Percentiles rank a stretch among this genome's conserved stretches.
phyloP scores from a whole-genome alignment of 2,797 vertebrate species.

The Erpetoichthys calabaricus region DNA sequence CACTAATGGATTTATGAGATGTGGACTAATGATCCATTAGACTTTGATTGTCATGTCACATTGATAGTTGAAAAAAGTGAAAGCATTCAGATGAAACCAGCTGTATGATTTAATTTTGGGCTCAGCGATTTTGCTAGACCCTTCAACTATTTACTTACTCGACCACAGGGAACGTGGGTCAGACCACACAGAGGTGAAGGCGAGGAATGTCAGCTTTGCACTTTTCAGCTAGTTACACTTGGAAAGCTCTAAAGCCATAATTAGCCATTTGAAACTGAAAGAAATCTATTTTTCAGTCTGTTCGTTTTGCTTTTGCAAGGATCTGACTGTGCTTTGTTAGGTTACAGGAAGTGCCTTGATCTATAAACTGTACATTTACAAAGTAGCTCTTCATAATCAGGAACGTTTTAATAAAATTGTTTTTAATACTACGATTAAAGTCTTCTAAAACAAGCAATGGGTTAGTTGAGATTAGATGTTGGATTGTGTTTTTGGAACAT shows the following conservation, averaged over 20 bases:
- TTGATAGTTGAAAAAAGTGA: constrained; percentile 8
- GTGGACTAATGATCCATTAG: constrained; percentile 7
- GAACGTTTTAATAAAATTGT: no score
- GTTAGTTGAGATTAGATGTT: no score
- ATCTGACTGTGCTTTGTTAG: background rate
- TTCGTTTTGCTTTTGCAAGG: background rate
- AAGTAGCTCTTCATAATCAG: no score
- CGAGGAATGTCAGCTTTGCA: constrained; percentile 33
- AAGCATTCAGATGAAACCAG: constrained; percentile 14
- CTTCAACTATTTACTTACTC: constrained; percentile 15
- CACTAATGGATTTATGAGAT: constrained; percentile 4
- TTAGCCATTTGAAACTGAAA: constrained; percentile 40
- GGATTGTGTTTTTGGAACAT: no score
- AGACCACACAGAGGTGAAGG: constrained; percentile 19
- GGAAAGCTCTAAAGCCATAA: constrained; percentile 47
- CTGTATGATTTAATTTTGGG: constrained; percentile 15
- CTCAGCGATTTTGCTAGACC: constrained; percentile 5
- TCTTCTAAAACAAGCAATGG: no score
- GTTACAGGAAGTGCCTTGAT: no score
- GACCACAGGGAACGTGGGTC: constrained; percentile 9
- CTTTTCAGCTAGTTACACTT: constrained; percentile 28
- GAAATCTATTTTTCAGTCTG: background rate
- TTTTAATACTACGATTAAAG: no score
- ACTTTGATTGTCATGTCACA: constrained; percentile 9
- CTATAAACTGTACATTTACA: no score